A percentile compares a stretch with the other conserved stretches of the same genome.
Conservation (phyloP, 2,888 invertebrate genomes). For the Ctena decussata region DNA sequence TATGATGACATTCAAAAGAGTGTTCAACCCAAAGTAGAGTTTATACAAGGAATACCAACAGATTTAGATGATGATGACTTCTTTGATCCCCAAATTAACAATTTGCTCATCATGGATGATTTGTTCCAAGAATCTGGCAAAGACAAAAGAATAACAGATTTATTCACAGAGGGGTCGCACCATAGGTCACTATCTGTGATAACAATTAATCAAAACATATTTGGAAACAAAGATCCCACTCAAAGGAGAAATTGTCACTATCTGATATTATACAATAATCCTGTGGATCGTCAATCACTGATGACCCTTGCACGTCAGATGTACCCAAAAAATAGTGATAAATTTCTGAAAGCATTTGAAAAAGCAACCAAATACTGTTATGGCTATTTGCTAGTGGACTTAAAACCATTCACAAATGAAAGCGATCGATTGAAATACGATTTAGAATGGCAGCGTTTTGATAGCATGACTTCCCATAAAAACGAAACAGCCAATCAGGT, state of each 20-base stretch:
- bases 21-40: constrained; percentile 48
- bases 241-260: too few species aligned
- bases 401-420: constrained; percentile 40
- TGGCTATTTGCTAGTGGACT: constrained; percentile 29
- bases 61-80: constrained; percentile 52
- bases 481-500: constrained; percentile 21
- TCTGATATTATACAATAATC: constrained; percentile 26
- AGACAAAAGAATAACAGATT: constrained; percentile 45
- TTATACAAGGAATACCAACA: constrained; percentile 55
- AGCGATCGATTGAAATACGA: constrained; percentile 24
- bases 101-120: constrained; percentile 59
- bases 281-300: constrained; percentile 11
- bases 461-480: neutral
- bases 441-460: neutral
- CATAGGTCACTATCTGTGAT: constrained; percentile 57
- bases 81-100: constrained; percentile 44
- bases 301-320: constrained; percentile 22
- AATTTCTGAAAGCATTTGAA: constrained; percentile 21
- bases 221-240: constrained; percentile 43
- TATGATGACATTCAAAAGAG: constrained; percentile 32
- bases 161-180: too few species aligned
- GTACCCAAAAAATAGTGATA: constrained; percentile 16
- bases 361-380: constrained; percentile 29
- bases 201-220: constrained; percentile 58
- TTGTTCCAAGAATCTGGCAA: constrained; percentile 45